Percentiles rank a stretch among this genome's conserved stretches.
phyloP scores from a whole-genome alignment of 2,797 vertebrate genomes.

The Tadarida brasiliensis region DNA sequence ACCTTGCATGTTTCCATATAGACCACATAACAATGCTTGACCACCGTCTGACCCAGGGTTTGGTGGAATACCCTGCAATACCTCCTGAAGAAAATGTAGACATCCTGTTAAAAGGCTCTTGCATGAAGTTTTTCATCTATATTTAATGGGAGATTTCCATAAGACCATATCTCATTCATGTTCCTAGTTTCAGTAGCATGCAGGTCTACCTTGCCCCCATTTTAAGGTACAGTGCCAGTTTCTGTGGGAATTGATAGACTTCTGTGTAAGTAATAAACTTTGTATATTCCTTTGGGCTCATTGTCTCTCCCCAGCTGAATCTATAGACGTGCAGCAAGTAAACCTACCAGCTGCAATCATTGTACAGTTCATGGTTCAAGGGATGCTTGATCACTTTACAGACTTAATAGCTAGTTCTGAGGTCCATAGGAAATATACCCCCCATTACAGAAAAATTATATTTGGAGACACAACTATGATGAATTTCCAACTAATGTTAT shows the following conservation, averaged over 20 bases:
- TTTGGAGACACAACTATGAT: not conserved
- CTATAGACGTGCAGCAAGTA: not conserved
- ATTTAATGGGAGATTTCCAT: not conserved
- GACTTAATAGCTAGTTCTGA: not conserved
- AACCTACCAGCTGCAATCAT: not conserved
- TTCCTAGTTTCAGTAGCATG: not conserved
- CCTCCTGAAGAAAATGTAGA: not conserved
- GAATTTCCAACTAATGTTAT: conserved; percentile 10
- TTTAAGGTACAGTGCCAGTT: not conserved
- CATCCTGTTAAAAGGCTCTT: not conserved
- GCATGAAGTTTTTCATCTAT: not conserved
- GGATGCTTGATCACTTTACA: not conserved
- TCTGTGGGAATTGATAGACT: not conserved
- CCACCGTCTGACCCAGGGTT: not conserved
- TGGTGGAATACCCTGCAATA: not conserved
- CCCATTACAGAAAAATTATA: not conserved
- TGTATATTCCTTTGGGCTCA: not conserved
- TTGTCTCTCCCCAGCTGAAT: not conserved
- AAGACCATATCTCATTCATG: not conserved
- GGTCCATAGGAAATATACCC: not conserved
- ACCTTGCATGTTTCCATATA: not conserved
- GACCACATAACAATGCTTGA: not conserved
- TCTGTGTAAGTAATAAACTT: not conserved
- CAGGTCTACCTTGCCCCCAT: not conserved
- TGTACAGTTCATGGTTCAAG: not conserved